Evolutionary conservation across 92 coral and sea anemone species (phyloP).

Genomic region (Phenganax stokvisi): DNA sequence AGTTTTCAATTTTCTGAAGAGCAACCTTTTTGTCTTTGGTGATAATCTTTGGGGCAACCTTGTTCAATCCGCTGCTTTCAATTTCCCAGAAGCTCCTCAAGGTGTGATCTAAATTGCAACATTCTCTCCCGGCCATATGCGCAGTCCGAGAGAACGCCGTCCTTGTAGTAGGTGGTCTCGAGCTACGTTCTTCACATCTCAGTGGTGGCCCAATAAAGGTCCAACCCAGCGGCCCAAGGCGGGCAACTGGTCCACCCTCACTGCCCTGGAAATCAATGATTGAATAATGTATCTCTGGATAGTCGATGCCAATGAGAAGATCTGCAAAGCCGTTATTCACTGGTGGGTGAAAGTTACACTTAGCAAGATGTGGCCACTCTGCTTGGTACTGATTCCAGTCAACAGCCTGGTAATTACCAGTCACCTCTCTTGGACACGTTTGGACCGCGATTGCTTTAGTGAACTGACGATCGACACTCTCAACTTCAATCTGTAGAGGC

Average conservation of each 20-base stretch:
- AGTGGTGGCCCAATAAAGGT: not conserved
- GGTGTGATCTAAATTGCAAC: not conserved
- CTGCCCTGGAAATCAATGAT: not conserved
- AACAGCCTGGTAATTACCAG: not conserved
- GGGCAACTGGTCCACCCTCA: not conserved
- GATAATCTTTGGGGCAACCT: not conserved
- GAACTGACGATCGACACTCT: not conserved
- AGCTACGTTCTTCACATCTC: not conserved
- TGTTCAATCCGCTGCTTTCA: not conserved
- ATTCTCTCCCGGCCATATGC: not conserved
- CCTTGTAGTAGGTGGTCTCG: not conserved
- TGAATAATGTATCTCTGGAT: not conserved
- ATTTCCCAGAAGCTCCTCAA: not conserved
- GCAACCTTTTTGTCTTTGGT: constrained; percentile 3
- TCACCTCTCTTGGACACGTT: constrained; percentile 4
- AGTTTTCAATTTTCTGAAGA: not conserved
- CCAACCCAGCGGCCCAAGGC: not conserved
- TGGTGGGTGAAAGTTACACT: constrained; percentile 30
- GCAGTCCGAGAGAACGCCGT: not conserved
- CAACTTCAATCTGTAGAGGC: not conserved
- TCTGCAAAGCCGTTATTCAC: not conserved
- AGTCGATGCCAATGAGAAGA: not conserved
- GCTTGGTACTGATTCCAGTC: constrained; percentile 3
- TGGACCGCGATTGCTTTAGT: not conserved
- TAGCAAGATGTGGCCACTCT: constrained; percentile 22